Conservation (phyloP, 1,140 invertebrate genomes). For the Anadara kagoshimensis region DNA sequence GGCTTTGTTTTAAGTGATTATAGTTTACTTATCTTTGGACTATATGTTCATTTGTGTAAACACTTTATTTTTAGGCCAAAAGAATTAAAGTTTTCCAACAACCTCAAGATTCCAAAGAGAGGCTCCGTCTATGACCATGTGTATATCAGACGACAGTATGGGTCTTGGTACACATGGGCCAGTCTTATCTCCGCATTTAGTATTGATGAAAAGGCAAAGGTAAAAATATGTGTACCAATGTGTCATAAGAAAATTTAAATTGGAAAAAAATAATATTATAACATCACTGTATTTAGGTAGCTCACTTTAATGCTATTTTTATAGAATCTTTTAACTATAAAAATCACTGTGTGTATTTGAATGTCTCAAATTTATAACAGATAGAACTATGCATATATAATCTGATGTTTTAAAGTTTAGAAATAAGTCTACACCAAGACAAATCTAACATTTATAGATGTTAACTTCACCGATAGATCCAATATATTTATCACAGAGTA, state of each 20-base stretch:
- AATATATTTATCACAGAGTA: too few species aligned
- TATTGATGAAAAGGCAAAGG: constrained; percentile 77
- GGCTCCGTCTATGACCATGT: constrained; percentile 71
- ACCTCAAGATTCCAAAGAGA: constrained; percentile 79
- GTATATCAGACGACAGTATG: constrained; percentile 66
- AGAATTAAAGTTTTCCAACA: constrained; percentile 68
- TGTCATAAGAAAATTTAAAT: not conserved
- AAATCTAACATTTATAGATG: not conserved
- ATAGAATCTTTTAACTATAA: not conserved
- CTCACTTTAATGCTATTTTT: not conserved
- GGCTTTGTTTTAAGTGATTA: too few species aligned
- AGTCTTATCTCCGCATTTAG: constrained; percentile 59
- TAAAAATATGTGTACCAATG: constrained; percentile 70
- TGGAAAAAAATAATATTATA: not conserved
- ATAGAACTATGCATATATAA: not conserved
- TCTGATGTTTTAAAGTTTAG: not conserved
- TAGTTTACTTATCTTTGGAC: not conserved
- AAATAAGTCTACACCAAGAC: not conserved
- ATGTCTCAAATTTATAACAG: not conserved
- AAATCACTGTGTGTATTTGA: not conserved
- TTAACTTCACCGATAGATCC: not conserved
- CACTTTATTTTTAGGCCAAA: constrained; percentile 63
- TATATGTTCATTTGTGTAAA: not conserved
- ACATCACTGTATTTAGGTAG: not conserved
- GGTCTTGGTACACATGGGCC: constrained; percentile 70